Base-by-base conservation (phyloP, 2,113 vertebrate genomes). In the Seriola dumerili region DNA sequence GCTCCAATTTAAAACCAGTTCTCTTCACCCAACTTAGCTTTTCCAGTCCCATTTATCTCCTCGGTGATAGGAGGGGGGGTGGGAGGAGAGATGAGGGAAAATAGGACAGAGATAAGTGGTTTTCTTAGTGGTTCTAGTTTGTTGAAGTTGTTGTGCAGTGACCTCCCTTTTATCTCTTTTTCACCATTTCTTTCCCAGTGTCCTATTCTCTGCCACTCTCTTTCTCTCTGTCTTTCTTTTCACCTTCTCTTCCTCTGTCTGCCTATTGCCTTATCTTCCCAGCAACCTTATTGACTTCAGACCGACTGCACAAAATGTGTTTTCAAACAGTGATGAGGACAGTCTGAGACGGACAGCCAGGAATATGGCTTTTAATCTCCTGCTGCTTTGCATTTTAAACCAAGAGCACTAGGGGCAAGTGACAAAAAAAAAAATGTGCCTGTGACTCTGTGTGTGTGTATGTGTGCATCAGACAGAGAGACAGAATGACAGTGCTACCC, bases 351-450 rank as follows among this genome's bases (percentile, higher is more conserved):
- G 54, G 62, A 81, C 78, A 87, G 78, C n/a, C 84, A 67, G 65
- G 61, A 67, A 76, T 70, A 6, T 61, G 86, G 44, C 72, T 88
- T 87, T 80, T 80, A 79, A 91, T 84, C 72, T 85, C 80, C 68
- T 72, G 68, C 82, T 87, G 67, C 72, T 89, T 89, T 91, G 87
- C 84, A 91, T 89, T 84, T 89, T 81, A 81, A 87, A 85, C 80
- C 74, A 85, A 81, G 72, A 72, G 72, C 77, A 77, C 32, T 57
- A n/a, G 64, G 54, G 75, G 78, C 67, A 77, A 84, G 55, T 76
- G 85, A 74, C 32, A 57, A 23, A 61, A 57, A 69, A 70, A 77
- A 74, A 44, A 36, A 29, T 64, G n/a, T 72, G 44, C 52, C 11
- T 84, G 12, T 44, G 25, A 4, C 52, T 73, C 17, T 83, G 70